Conservation (phyloP, 2,113 vertebrate species). For the Nesoenas mayeri region DNA sequence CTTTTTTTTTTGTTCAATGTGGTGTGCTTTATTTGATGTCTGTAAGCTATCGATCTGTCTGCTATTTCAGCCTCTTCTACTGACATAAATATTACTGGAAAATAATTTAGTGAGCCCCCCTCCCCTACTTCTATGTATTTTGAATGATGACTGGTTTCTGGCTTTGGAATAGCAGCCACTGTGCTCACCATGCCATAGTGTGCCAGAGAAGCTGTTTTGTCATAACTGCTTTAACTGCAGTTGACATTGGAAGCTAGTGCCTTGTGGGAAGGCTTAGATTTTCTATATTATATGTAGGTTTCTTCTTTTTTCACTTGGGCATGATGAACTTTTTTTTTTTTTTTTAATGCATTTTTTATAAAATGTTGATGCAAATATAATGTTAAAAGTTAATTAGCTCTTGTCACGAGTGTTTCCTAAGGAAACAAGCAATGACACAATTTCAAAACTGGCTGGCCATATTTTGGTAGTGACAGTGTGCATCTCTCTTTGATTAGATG, state of each 20-base stretch:
- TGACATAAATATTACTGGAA: background rate
- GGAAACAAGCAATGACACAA: background rate
- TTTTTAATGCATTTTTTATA: background rate
- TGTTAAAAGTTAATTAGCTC: background rate
- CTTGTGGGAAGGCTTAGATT: background rate
- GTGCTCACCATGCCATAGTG: background rate
- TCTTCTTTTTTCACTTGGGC: background rate
- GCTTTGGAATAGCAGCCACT: background rate
- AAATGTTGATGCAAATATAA: background rate
- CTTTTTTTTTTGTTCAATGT: background rate
- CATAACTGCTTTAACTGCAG: background rate
- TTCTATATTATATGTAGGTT: background rate
- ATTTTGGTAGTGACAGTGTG: background rate
- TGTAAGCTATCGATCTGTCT: background rate
- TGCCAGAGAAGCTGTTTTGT: background rate
- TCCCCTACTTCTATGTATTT: background rate
- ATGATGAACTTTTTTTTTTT: background rate
- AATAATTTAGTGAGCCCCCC: background rate
- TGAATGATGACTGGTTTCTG: background rate
- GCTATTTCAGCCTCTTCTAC: background rate
- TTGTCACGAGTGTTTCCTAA: background rate
- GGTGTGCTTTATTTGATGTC: background rate
- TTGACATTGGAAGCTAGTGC: background rate
- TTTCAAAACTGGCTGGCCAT: background rate
- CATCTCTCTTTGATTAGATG: background rate